Evolutionary conservation across 2,797 vertebrate species (phyloP).

Genomic region (Mionectes olivaceus): DNA sequence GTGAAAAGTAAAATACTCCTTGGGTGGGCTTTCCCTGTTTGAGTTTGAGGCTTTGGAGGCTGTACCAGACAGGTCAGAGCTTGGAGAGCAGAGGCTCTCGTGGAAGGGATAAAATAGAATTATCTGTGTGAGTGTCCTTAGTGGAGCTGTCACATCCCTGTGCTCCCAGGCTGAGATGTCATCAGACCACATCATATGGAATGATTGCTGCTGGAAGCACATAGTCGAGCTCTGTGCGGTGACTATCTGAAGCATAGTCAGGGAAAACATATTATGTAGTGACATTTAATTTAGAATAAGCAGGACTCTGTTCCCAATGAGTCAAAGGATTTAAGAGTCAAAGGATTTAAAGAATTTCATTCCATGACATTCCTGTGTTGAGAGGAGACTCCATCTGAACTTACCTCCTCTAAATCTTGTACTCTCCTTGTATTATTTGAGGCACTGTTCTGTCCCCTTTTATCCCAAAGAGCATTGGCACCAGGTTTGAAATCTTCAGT

Average conservation of each 20-base stretch:
- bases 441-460: background rate
- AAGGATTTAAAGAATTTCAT: background rate
- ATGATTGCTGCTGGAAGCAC: background rate
- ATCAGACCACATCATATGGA: background rate
- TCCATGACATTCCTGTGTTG: background rate
- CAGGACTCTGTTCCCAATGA: background rate
- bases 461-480: background rate
- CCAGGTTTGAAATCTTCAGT: background rate
- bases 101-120: background rate
- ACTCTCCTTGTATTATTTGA: background rate
- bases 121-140: background rate
- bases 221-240: rapidly evolving
- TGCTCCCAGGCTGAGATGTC: background rate
- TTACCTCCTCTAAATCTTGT: background rate
- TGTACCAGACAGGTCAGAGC: background rate
- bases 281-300: background rate
- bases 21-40: background rate
- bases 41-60: background rate
- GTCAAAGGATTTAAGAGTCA: background rate
- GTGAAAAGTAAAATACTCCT: background rate
- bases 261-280: background rate
- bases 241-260: background rate
- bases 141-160: rapidly evolving
- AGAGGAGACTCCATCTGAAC: background rate
- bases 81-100: background rate